phyloP scores from a whole-genome alignment of 2,888 invertebrate species.

The Drosophila bunnanda region DNA sequence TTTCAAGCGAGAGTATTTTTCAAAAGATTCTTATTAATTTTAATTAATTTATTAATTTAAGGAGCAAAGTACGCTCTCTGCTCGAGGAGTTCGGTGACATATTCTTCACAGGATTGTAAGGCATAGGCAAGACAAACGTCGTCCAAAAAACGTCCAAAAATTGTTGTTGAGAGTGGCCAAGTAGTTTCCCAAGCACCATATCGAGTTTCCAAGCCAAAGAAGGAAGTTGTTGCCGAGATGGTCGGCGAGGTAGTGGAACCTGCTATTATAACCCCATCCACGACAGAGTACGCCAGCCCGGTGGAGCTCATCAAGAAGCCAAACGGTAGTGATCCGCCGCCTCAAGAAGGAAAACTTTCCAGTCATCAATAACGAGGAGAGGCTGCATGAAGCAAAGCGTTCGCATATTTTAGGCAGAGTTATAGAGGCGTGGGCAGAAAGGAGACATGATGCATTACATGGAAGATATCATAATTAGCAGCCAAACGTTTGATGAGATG shows the following conservation, averaged over 20 bases:
- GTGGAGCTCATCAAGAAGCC: constrained; percentile 10
- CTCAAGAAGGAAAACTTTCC: constrained; percentile 14
- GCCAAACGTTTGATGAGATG: background rate
- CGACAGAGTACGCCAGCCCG: background rate
- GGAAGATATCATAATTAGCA: constrained; percentile 41
- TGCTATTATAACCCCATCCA: background rate
- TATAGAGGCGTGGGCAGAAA: constrained; percentile 13
- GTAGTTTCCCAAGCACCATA: constrained; percentile 1
- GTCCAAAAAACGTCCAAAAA: constrained; percentile 4
- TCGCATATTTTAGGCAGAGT: constrained; percentile 4
- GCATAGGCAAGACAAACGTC: constrained; percentile 4
- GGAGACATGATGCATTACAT: constrained; percentile 37
- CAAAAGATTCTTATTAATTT: background rate
- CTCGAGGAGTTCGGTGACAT: background rate
- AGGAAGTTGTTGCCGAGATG: background rate
- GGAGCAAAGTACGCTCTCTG: background rate
- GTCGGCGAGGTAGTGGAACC: background rate
- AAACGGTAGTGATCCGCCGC: constrained; percentile 18
- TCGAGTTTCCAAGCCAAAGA: background rate
- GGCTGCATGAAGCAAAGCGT: constrained; percentile 25
- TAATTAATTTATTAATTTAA: background rate
- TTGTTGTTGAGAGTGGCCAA: constrained; percentile 2
- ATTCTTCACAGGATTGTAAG: background rate
- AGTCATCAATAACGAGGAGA: constrained; percentile 16
- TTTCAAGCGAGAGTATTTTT: background rate